Evolutionary conservation across 2,113 vertebrate species (phyloP).

Genomic region (Stictonetta naevosa): DNA sequence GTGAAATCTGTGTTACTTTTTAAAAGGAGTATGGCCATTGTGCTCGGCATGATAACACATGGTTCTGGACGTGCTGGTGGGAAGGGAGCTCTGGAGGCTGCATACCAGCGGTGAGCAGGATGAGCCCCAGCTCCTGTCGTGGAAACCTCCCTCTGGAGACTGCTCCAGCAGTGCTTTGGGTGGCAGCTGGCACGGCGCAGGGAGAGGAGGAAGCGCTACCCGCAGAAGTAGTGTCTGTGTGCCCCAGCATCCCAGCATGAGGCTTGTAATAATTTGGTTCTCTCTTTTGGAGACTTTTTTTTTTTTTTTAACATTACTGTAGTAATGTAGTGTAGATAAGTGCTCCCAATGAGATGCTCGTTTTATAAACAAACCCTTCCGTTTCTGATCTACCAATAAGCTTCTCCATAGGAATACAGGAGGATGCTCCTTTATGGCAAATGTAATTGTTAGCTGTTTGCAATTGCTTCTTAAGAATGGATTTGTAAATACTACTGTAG

Average conservation of each 20-base stretch:
- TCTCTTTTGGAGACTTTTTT: neutral
- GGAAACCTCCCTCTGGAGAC: neutral
- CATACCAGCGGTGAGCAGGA: too few species aligned
- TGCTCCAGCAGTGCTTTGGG: neutral
- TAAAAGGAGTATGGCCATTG: fast-evolving
- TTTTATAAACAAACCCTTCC: neutral
- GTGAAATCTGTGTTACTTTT: neutral
- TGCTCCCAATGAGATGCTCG: neutral
- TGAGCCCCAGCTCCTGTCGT: too few species aligned
- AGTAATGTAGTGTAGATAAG: too few species aligned
- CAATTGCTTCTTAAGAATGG: neutral
- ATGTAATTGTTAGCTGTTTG: neutral
- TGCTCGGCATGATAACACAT: neutral
- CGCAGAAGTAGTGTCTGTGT: neutral
- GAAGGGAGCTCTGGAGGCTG: neutral
- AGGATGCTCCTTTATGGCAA: neutral
- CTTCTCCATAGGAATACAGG: neutral
- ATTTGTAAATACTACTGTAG: neutral
- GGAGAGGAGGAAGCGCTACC: neutral
- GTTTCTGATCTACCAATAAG: neutral
- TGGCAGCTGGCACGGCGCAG: neutral
- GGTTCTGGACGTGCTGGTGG: neutral
- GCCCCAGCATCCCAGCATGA: neutral
- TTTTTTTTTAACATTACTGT: neutral
- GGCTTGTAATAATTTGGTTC: neutral